Percentiles rank a stretch among this genome's conserved stretches.
These are phyloP conservation scores for Chaitophorus viminalis DNA, from an alignment of 2,888 invertebrate species.

Conservation along the genomic window DNA sequence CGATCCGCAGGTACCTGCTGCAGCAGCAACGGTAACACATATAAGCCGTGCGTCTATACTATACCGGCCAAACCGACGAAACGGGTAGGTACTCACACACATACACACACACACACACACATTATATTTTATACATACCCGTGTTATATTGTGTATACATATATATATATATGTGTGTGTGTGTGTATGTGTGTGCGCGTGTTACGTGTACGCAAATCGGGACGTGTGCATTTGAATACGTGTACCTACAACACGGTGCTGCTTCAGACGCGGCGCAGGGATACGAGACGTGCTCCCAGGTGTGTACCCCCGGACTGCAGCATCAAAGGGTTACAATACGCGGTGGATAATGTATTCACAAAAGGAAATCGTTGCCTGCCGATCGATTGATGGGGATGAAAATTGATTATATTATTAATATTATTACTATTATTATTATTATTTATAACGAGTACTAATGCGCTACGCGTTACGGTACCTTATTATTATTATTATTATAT, in stretches of 20 bases:
- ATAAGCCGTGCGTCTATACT: too few relatives aligned
- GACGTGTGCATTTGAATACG: slow-evolving; percentile 7
- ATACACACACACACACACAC: background rate
- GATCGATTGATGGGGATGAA: slow-evolving; percentile 26
- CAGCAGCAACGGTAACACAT: background rate
- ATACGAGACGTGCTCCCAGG: slow-evolving; percentile 24
- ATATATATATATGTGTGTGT: too few relatives aligned
- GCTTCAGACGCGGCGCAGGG: background rate
- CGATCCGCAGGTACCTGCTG: background rate
- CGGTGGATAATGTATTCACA: slow-evolving; percentile 53
- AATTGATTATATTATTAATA: slow-evolving; percentile 29
- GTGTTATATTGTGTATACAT: too few relatives aligned
- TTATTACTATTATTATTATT: background rate
- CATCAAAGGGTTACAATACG: slow-evolving; percentile 47
- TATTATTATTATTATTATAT: too few relatives aligned
- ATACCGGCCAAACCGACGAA: too few relatives aligned
- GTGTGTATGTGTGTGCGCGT: background rate
- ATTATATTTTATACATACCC: too few relatives aligned
- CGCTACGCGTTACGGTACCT: background rate
- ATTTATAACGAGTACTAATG: background rate
- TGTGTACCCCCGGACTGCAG: slow-evolving; percentile 20
- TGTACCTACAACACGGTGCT: background rate
- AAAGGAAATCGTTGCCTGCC: slow-evolving; percentile 48
- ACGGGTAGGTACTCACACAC: background rate
- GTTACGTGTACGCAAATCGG: background rate